Evolutionary conservation across 2,113 vertebrate genomes (phyloP).

Genomic region (Colossoma macropomum): DNA sequence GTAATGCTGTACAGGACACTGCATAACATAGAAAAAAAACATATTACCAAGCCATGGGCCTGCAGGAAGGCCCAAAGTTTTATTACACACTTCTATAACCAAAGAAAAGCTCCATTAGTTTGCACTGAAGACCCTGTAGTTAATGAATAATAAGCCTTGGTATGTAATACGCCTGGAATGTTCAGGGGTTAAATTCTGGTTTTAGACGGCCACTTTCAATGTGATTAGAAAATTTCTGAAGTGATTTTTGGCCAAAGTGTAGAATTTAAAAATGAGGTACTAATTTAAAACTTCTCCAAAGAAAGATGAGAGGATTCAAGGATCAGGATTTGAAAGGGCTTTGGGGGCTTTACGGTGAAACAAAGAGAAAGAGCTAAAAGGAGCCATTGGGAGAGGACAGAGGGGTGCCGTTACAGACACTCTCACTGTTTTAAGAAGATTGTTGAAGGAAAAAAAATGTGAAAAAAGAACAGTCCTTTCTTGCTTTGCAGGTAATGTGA

Average conservation of each 20-base stretch:
- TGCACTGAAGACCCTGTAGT: too few species aligned
- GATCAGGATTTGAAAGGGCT: conserved; percentile 25
- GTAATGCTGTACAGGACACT: too few species aligned
- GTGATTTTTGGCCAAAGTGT: background rate
- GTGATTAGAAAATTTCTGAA: background rate
- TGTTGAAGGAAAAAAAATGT: conserved; percentile 21
- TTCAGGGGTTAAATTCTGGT: too few species aligned
- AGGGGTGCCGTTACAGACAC: conserved; percentile 56
- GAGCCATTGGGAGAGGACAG: conserved; percentile 15
- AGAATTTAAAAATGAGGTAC: background rate
- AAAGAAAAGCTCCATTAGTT: too few species aligned
- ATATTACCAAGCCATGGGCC: too few species aligned
- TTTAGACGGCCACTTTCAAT: too few species aligned
- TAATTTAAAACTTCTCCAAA: background rate
- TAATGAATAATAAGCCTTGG: too few species aligned
- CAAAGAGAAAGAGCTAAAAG: conserved; percentile 25
- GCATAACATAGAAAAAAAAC: too few species aligned
- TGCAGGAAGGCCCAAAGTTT: too few species aligned
- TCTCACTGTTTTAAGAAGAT: conserved; percentile 53
- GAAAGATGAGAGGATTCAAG: background rate
- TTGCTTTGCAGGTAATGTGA: conserved; percentile 67
- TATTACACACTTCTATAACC: too few species aligned
- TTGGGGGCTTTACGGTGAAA: conserved; percentile 39
- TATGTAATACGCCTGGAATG: too few species aligned
- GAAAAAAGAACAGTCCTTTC: conserved; percentile 25